Percentiles rank a stretch among this genome's conserved stretches.
phyloP scores from a whole-genome alignment of 53 echinoderm and acorn worm genomes.

The Henricia sp. region DNA sequence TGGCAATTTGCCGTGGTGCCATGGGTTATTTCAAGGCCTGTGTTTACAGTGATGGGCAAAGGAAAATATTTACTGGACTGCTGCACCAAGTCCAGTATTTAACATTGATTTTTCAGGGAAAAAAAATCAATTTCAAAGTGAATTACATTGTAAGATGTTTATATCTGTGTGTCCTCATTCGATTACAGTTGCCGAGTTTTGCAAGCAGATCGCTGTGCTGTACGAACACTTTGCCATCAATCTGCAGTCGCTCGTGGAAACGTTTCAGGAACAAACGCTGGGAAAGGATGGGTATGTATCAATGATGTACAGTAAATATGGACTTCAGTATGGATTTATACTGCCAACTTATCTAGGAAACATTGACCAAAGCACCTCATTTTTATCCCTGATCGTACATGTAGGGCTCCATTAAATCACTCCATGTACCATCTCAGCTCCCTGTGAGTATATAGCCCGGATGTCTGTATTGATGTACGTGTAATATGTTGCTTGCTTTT shows the following conservation, averaged over 20 bases:
- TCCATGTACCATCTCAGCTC: too few relatives aligned
- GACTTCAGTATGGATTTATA: neutral
- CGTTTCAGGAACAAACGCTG: conserved; percentile 21
- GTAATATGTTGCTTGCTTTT: neutral
- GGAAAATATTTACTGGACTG: neutral
- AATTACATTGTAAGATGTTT: neutral
- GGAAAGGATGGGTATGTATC: conserved; percentile 24
- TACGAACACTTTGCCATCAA: conserved; percentile 45
- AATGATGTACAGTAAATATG: neutral
- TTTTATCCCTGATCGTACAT: too few relatives aligned
- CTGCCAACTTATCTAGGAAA: too few relatives aligned
- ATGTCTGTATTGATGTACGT: neutral
- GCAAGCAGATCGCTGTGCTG: conserved; percentile 26
- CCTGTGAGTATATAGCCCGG: too few relatives aligned
- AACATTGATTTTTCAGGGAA: neutral
- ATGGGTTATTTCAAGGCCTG: neutral
- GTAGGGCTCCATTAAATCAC: too few relatives aligned
- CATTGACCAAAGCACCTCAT: too few relatives aligned
- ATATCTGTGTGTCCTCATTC: too few relatives aligned
- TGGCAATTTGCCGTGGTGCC: too few relatives aligned
- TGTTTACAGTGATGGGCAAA: neutral
- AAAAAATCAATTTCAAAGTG: neutral
- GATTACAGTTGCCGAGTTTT: conserved; percentile 39
- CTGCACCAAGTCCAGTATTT: neutral
- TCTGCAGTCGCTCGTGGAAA: conserved; percentile 40